Evolutionary conservation across 92 coral and sea anemone species (phyloP).

Genomic region (Epizoanthus illoricatus): DNA sequence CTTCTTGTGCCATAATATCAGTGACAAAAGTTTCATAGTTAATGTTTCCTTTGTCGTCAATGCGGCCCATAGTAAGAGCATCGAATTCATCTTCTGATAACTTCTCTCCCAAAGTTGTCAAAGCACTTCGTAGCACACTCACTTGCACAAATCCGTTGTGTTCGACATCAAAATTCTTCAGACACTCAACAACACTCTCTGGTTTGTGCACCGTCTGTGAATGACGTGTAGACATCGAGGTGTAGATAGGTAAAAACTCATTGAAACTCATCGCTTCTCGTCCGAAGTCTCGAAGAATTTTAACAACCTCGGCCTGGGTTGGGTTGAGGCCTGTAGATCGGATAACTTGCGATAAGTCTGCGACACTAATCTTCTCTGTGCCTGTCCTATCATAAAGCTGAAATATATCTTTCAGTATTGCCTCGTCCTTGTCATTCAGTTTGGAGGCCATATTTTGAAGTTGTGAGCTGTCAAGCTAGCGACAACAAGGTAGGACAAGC

Average conservation of each 20-base stretch:
- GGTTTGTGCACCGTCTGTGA: slow-evolving; percentile 68
- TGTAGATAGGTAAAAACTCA: slow-evolving; percentile 88
- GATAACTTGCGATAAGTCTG: slow-evolving; percentile 79
- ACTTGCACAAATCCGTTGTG: slow-evolving; percentile 79
- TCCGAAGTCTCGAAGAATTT: slow-evolving; percentile 86
- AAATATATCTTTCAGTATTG: slow-evolving; percentile 83
- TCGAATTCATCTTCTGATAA: slow-evolving; percentile 90
- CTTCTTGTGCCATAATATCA: slow-evolving; percentile 45
- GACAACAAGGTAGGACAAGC: too few species aligned
- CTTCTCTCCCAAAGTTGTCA: slow-evolving; percentile 96
- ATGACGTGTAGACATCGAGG: slow-evolving; percentile 83
- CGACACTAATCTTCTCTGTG: slow-evolving; percentile 70
- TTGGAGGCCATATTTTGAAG: slow-evolving; percentile 45
- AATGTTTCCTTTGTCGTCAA: slow-evolving; percentile 81
- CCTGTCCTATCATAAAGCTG: slow-evolving; percentile 89
- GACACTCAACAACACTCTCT: slow-evolving; percentile 87
- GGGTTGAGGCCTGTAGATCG: slow-evolving; percentile 94
- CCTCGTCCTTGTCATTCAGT: slow-evolving; percentile 71
- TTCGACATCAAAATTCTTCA: slow-evolving; percentile 89
- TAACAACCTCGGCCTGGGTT: slow-evolving; percentile 85
- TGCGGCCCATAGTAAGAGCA: slow-evolving; percentile 71
- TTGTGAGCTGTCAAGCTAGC: neutral
- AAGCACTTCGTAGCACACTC: slow-evolving; percentile 83
- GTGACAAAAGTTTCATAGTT: slow-evolving; percentile 75
- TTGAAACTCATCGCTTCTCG: slow-evolving; percentile 76